These are phyloP conservation scores for Zaprionus capensis DNA, from an alignment of 1,140 invertebrate genomes.

Conservation along the genomic window DNA sequence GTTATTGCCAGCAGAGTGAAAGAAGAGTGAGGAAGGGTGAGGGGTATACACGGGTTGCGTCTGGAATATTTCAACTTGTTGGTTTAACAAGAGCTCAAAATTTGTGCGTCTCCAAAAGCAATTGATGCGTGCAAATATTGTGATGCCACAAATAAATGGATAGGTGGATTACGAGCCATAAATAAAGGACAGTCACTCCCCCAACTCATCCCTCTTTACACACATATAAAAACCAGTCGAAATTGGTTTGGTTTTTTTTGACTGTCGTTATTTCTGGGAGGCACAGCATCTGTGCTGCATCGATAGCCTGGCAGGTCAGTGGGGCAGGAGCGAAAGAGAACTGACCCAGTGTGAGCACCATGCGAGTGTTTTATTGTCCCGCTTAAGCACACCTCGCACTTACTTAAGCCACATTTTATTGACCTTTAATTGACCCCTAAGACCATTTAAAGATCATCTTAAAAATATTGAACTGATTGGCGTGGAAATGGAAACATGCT, in stretches of 20 bases:
- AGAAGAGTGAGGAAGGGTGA: neutral
- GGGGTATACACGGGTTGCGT: neutral
- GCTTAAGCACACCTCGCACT: constrained; percentile 14
- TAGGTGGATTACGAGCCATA: constrained; percentile 69
- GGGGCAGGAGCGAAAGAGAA: neutral
- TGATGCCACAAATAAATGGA: constrained; percentile 68
- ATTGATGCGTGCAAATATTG: constrained; percentile 68
- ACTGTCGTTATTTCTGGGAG: constrained; percentile 1
- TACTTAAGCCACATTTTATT: constrained; percentile 2
- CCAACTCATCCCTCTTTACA: neutral
- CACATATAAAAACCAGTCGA: neutral
- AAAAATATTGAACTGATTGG: neutral
- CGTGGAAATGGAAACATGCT: neutral
- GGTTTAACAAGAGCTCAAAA: constrained; percentile 53
- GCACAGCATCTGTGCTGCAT: constrained; percentile 24
- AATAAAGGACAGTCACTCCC: constrained; percentile 40
- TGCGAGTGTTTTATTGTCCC: constrained; percentile 10
- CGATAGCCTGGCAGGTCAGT: constrained; percentile 19
- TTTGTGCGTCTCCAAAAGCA: constrained; percentile 29
- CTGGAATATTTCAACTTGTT: constrained; percentile 62
- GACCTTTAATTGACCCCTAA: neutral
- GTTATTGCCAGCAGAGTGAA: constrained; percentile 15
- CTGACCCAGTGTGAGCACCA: constrained; percentile 3
- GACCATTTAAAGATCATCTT: neutral
- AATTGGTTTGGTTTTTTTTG: constrained; percentile 8